Percentiles rank a stretch among this genome's conserved stretches.
Evolutionary conservation across 2,888 invertebrate genomes (phyloP).

Genomic region (Eurytoma adleriae): DNA sequence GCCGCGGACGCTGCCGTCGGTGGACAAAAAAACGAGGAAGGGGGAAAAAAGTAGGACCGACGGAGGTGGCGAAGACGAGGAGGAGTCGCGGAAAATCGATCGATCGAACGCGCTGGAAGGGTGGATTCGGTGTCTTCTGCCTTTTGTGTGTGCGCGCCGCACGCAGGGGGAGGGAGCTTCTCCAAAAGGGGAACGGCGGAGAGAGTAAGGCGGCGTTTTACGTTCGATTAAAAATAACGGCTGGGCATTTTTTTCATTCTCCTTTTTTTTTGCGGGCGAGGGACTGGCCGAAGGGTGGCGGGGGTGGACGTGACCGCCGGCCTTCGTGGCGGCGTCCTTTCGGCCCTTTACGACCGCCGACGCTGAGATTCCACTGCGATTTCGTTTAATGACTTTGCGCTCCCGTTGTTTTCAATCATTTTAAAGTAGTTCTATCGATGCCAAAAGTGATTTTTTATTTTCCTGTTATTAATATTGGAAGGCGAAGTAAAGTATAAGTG

Average conservation of each 20-base stretch:
- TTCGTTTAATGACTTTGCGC: no score
- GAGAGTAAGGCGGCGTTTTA: not conserved
- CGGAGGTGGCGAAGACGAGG: not conserved
- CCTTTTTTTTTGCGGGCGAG: not conserved
- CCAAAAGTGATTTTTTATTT: no score
- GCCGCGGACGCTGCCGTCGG: not conserved
- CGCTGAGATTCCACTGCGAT: no score
- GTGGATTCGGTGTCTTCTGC: constrained; percentile 26
- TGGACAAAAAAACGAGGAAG: not conserved
- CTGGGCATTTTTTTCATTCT: not conserved
- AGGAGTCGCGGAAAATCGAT: constrained; percentile 64
- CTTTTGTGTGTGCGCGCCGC: constrained; percentile 1
- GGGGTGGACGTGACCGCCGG: not conserved
- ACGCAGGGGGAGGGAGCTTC: not conserved
- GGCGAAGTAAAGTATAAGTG: no score
- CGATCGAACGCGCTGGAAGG: constrained; percentile 63
- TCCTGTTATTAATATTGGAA: no score
- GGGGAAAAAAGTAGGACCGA: not conserved
- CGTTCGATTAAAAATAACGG: constrained; percentile 20
- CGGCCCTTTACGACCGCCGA: no score
- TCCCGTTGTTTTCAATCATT: no score
- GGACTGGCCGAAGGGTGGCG: not conserved
- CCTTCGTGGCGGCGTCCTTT: no score
- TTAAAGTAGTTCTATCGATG: no score
- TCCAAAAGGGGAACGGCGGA: not conserved